phyloP scores from a whole-genome alignment of 2,113 vertebrate genomes.

The Cepphus grylle region DNA sequence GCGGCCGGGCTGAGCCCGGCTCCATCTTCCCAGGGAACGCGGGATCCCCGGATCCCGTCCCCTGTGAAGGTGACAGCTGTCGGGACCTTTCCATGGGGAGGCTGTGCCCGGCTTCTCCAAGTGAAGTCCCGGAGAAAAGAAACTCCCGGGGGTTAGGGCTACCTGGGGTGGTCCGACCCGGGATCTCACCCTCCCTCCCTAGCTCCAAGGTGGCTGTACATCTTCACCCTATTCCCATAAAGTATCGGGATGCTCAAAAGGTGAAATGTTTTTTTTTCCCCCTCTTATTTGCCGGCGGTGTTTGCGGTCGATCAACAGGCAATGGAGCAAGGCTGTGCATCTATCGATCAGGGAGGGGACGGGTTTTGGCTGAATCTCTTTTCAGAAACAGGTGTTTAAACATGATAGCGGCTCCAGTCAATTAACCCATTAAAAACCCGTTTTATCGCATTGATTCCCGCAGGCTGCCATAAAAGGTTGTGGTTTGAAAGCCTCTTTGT shows the following conservation, averaged over 20 bases:
- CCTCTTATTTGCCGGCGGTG: not conserved
- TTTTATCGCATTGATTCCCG: conserved; percentile 70
- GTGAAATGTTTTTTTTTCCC: conserved; percentile 6
- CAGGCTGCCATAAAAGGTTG: not conserved
- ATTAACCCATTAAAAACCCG: conserved; percentile 77
- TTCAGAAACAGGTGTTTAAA: conserved; percentile 77
- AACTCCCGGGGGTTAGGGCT: not conserved
- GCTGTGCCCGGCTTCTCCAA: not conserved
- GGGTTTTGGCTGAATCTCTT: conserved; percentile 35
- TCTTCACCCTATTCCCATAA: not conserved
- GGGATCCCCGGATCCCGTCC: not conserved
- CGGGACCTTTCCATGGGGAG: not conserved
- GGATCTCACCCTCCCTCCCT: not conserved
- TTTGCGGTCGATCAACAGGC: conserved; percentile 57
- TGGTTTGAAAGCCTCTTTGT: conserved; percentile 51
- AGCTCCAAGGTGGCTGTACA: not conserved
- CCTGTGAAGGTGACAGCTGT: not conserved
- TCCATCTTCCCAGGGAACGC: not conserved
- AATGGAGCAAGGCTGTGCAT: conserved; percentile 4
- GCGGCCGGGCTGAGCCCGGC: not conserved
- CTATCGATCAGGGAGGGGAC: conserved; percentile 57
- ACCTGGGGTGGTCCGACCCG: not conserved
- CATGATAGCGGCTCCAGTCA: conserved; percentile 72
- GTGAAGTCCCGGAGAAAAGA: not conserved
- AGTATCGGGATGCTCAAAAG: conserved; percentile 5